Evolutionary conservation across 2,888 invertebrate genomes (phyloP), one percentile per base, ranked within the genome.

Genomic region (Microdon myrmicae): DNA sequence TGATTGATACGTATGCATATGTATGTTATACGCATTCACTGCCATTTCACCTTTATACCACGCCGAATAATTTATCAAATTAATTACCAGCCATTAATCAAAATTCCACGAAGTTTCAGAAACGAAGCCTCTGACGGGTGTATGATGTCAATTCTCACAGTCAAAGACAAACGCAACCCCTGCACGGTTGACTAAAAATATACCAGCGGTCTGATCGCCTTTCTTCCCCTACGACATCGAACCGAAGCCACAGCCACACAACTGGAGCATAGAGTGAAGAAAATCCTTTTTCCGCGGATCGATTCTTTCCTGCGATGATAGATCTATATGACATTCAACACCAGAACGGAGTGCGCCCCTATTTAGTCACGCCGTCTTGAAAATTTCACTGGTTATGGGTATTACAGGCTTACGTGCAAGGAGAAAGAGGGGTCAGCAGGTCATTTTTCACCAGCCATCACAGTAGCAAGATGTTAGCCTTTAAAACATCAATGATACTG

Each of bases 31-130:
- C 14, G 9, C 19, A 28, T 25, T 23, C 12, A 41, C 49, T 32
- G 26, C 41, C 26, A 31, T 38, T 28, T 41, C 55, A 55, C 55
- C 55, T 55, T 34, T 23, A 7, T 19, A 28, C 4, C 45, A 23
- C 31, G 14, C 19, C 29, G 19, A 25, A 38, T 22, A 55, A 55
- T 55, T 35, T 39, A 55, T 55, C 55, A 55, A 47, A 28, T 41
- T 55, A 47, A 55, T 55, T 55, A 47, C 47, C 34, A 34, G 20
- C 29, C 47, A 47, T 55, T 34, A 55, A 55, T 55, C 55, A 55
- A 55, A 55, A 31, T 54, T 54, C 45, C 38, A 28, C 39, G 54
- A 54, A 45, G 45, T 9, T n/a, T 39, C 26, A 6, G 25, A 44
- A 5, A 34, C 34, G 34, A 32, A 3, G 29, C 20, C 25, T 28